These are phyloP conservation scores for Anseranas semipalmata DNA, from an alignment of 2,113 vertebrate genomes.

Conservation along the genomic window DNA sequence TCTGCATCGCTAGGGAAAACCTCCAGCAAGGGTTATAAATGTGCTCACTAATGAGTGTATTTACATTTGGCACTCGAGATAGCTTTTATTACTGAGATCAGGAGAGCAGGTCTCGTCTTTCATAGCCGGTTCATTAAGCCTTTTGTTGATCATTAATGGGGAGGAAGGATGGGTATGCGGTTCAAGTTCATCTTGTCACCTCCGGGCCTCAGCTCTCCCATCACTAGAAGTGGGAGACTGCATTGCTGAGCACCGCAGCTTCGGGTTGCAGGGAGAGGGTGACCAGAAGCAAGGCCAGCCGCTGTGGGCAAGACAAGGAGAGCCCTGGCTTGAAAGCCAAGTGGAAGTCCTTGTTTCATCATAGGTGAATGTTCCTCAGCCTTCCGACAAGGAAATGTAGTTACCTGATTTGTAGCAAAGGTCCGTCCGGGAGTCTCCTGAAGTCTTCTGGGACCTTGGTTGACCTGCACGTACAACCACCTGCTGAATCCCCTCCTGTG, in stretches of 20 bases:
- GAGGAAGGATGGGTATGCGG: neutral
- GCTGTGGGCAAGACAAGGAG: neutral
- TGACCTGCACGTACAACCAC: neutral
- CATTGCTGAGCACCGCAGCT: rapidly evolving
- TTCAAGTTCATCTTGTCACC: neutral
- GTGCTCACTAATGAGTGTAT: neutral
- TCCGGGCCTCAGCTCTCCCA: neutral
- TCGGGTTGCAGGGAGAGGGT: neutral
- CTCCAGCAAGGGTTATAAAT: neutral
- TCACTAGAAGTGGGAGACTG: neutral
- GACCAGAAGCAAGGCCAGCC: neutral
- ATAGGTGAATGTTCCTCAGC: neutral
- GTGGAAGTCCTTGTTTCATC: neutral
- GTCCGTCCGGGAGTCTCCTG: rapidly evolving
- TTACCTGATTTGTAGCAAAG: neutral
- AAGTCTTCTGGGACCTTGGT: neutral
- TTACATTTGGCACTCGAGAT: neutral
- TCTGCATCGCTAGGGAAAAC: neutral
- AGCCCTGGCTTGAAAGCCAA: neutral
- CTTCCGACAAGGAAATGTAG: neutral
- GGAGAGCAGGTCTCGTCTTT: neutral
- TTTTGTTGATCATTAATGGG: neutral
- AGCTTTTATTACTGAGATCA: neutral
- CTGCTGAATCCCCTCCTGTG: neutral
- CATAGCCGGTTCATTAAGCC: neutral